Evolutionary conservation across 2,888 invertebrate species (phyloP), one percentile per base, ranked within the genome.

Genomic region (Alsophila aescularia): DNA sequence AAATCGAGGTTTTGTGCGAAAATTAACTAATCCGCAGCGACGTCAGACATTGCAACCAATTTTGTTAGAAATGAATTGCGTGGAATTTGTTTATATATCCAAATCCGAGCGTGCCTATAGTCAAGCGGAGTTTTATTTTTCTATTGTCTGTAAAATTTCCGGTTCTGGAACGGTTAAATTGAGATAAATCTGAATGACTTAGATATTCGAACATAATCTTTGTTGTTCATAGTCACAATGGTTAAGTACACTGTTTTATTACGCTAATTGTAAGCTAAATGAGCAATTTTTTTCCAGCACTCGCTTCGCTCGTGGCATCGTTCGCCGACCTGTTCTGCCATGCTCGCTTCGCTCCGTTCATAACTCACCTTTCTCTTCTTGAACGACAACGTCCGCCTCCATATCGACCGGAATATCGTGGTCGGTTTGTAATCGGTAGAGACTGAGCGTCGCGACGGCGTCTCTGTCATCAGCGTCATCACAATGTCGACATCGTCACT

Each of bases 381-480:
- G 81, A 87, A 85, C 0, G 89, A 87, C 13, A 88, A 61, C 2
- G 88, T 88, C 12, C 90, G 70, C 43, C 84, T 72, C 90, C 90
- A 91, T 85, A 91, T 76, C 57, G 87, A 75, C 47, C 88, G 73
- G 13, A 91, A 66, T 47, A 91, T 73, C 24, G 75, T 76, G 2
- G 76, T 69, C 0, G 89, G 83, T 58, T 83, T 85, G 69, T 79
- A 84, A 9, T 80, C 74, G 44, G 35, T 18, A 14, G 48, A 52
- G 27, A 51, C 47, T 6, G 47, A 15, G 32, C 79, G 72, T 59
- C 84, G 78, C 60, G 78, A 52, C 41, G 80, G 81, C 77, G 81
- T 77, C 69, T 89, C 90, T 58, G 73, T 88, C 88, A 87, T 90
- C 72, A 90, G 84, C 77, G 87, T 86, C 90, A 90, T 89, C 69